Conservation (phyloP, 2,113 vertebrate species). For the Cathartes aura region DNA sequence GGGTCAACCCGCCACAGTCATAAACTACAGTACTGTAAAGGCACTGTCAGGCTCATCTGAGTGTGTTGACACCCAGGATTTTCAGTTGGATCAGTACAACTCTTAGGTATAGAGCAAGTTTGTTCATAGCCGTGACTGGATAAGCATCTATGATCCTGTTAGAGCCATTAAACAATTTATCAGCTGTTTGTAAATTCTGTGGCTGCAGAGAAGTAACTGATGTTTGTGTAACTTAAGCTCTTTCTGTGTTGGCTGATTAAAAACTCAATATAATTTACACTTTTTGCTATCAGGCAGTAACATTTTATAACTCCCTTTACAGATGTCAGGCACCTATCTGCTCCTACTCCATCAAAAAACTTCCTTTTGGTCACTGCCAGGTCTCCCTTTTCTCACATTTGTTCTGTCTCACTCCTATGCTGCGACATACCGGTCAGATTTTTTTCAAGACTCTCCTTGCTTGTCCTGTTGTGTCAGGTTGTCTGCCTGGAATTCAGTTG, state of each 20-base stretch:
- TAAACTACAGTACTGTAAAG: not conserved
- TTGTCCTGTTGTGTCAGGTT: not conserved
- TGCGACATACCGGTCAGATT: not conserved
- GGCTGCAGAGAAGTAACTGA: not conserved
- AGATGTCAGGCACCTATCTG: not conserved
- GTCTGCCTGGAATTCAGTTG: not conserved
- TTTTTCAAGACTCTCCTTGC: not conserved
- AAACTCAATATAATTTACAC: not conserved
- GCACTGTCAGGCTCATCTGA: not conserved
- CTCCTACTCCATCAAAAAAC: not conserved
- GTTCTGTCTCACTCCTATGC: rapidly evolving
- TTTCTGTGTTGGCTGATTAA: not conserved
- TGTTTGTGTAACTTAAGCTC: not conserved
- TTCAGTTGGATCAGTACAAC: not conserved
- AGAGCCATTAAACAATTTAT: not conserved
- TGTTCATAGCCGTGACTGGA: not conserved
- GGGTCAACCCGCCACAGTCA: too few relatives aligned
- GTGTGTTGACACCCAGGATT: not conserved
- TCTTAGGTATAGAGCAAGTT: not conserved
- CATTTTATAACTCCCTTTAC: not conserved
- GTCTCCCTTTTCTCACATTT: not conserved
- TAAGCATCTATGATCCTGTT: not conserved
- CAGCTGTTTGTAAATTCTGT: not conserved
- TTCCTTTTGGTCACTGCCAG: not conserved
- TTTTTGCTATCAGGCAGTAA: not conserved